phyloP scores from a whole-genome alignment of 2,888 invertebrate genomes.

The Pseudoips prasinana region DNA sequence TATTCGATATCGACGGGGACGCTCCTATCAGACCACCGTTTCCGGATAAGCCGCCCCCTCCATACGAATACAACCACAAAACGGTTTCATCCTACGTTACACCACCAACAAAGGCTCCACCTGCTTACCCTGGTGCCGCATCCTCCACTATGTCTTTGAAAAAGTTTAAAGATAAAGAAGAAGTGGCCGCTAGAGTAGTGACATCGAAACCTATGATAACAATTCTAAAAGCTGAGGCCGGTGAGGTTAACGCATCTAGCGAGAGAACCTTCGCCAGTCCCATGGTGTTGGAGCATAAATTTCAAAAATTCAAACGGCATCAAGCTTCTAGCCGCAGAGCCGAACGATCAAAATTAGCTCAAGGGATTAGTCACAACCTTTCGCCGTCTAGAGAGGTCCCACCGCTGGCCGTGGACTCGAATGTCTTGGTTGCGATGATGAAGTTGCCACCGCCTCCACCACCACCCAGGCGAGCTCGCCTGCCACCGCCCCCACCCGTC shows the following conservation, averaged over 20 bases:
- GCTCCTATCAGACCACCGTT: slow-evolving; percentile 42
- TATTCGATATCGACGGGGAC: slow-evolving; percentile 61
- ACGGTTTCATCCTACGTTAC: slow-evolving; percentile 66
- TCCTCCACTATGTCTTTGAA: slow-evolving; percentile 40
- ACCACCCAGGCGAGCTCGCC: slow-evolving; percentile 81
- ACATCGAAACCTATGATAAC: slow-evolving; percentile 89
- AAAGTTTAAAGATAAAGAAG: slow-evolving; percentile 75
- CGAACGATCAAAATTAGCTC: slow-evolving; percentile 83
- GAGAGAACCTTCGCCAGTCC: slow-evolving; percentile 79
- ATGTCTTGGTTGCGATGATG: slow-evolving; percentile 83
- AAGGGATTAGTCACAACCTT: slow-evolving; percentile 69
- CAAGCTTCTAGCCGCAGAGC: slow-evolving; percentile 82
- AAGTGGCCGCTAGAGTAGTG: slow-evolving; percentile 88
- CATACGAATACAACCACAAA: slow-evolving; percentile 85
- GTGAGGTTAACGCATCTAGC: slow-evolving; percentile 84
- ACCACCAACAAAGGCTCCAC: slow-evolving; percentile 81
- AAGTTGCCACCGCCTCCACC: slow-evolving; percentile 82
- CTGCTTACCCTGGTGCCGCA: slow-evolving; percentile 83
- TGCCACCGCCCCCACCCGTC: slow-evolving; percentile 86
- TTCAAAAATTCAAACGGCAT: slow-evolving; percentile 74
- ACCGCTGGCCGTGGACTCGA: slow-evolving; percentile 65
- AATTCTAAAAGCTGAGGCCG: slow-evolving; percentile 89
- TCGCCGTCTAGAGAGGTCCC: slow-evolving; percentile 72
- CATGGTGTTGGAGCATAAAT: slow-evolving; percentile 73
- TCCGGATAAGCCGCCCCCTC: slow-evolving; percentile 84